These are phyloP conservation scores for Desmodus rotundus DNA, from an alignment of 2,113 vertebrate genomes.

Conservation along the genomic window DNA sequence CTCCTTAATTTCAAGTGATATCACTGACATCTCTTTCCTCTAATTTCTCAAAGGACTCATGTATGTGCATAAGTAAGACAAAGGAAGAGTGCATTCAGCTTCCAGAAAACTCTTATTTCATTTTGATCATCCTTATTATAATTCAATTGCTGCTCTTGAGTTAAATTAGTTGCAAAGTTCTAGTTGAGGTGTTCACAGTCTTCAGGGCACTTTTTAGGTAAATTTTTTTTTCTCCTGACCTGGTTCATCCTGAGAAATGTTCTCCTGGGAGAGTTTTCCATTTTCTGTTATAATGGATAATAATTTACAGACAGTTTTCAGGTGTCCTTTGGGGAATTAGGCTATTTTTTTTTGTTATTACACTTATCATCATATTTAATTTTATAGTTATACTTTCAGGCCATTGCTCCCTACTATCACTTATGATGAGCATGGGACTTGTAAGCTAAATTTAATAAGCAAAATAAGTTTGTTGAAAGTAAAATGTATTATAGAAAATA, in stretches of 20 bases:
- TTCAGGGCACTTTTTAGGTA: not conserved
- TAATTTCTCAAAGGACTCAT: not conserved
- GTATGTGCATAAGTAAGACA: not conserved
- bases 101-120: not conserved
- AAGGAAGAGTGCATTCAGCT: not conserved
- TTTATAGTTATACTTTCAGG: constrained; percentile 27
- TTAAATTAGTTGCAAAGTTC: not conserved
- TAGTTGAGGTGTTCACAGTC: not conserved
- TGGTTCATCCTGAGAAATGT: constrained; percentile 23
- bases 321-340: not conserved
- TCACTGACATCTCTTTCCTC: not conserved
- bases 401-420: not conserved
- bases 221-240: not conserved
- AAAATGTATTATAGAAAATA: constrained; percentile 21
- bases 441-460: constrained; percentile 22
- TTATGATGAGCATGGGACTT: not conserved
- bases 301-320: constrained; percentile 27
- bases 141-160: not conserved
- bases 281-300: constrained; percentile 26
- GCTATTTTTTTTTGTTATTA: constrained; percentile 48
- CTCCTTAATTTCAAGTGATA: not conserved
- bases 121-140: not conserved
- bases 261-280: constrained; percentile 3
- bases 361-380: constrained; percentile 26
- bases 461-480: constrained; percentile 2